Percentiles rank a stretch among this genome's conserved stretches.
Conservation (phyloP, 2,113 vertebrate species). For the Oncorhynchus masou region DNA sequence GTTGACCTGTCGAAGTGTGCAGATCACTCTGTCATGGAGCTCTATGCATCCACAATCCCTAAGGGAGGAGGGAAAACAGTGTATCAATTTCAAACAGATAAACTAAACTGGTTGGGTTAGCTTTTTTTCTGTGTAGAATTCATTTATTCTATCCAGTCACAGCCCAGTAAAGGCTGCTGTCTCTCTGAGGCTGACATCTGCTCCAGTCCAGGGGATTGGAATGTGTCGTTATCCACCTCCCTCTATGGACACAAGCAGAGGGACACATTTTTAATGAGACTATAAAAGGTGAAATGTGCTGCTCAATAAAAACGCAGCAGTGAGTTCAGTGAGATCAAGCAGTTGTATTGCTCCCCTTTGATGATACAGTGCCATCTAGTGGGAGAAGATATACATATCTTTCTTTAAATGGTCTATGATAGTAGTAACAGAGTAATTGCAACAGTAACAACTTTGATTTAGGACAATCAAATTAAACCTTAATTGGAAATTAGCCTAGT, state of each 20-base stretch:
- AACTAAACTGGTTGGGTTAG: not conserved
- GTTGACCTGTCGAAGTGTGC: constrained; percentile 72
- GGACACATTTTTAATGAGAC: not conserved
- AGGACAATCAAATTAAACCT: no score
- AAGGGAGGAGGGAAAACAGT: not conserved
- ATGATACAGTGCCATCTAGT: constrained; percentile 2
- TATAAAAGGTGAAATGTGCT: not conserved
- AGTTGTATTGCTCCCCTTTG: not conserved
- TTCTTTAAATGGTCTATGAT: no score
- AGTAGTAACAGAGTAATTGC: not conserved
- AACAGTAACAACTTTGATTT: not conserved
- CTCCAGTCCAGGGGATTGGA: constrained; percentile 44
- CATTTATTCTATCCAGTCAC: constrained; percentile 85
- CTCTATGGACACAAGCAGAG: constrained; percentile 34
- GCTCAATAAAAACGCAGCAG: not conserved
- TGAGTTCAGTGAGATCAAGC: no score
- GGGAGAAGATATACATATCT: not conserved
- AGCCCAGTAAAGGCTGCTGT: constrained; percentile 81
- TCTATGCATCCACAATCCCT: constrained; percentile 84
- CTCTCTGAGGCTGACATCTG: constrained; percentile 27
- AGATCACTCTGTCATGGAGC: constrained; percentile 74
- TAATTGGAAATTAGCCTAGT: no score
- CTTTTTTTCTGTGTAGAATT: not conserved
- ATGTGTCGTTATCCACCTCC: constrained; percentile 44
- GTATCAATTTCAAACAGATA: not conserved